Evolutionary conservation across 2,113 vertebrate species (phyloP), one percentile per base, ranked within the genome.

Genomic region (Andinoacara biseriatus): DNA sequence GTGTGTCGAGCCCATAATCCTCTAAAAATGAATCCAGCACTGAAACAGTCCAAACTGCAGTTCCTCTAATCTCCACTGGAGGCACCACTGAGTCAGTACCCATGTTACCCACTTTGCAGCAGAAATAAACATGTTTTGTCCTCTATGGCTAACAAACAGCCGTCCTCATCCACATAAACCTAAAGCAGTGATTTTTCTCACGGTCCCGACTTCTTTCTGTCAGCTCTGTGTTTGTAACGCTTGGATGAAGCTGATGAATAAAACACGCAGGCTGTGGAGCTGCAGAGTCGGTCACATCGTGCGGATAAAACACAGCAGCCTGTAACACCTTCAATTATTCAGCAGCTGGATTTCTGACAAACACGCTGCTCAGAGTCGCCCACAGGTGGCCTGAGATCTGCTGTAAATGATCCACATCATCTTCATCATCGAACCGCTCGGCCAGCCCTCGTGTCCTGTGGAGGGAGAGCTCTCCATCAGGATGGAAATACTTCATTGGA

Each of bases 271-370:
- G 11, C 31, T 54, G 77, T 17, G 54, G 62, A 15, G 67, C 80
- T 5, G 49, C 33, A 5, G 69, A 72, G 61, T 74, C 20, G 58
- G 14, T 46, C 86, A 18, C 81, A 54, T 90, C 74, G 1, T 22
- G 81, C 61, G 74, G 62, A n/a, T 58, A 56, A 43, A 90, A 86
- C 77, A 18, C 63, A 14, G 15, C 22, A 7, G 14, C 38, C 76
- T 83, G 89, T 54, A 63, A 78, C 31, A 35, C 35, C 61, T 14
- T 90, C 31, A 84, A 87, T 91, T 87, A 90, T 93, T 91, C 82
- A 93, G 7, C 77, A 13, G 31, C 62, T 76, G 90, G 59, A 67
- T 43, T 74, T 33, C 57, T 46, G 78, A 85, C 80, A 79, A 18
- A 85, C 52, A 54, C 72, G n/a, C 35, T 13, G 15, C 31, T 31